Conservation (phyloP, 2,113 vertebrate genomes). For the Petrocephalus zakoni region DNA sequence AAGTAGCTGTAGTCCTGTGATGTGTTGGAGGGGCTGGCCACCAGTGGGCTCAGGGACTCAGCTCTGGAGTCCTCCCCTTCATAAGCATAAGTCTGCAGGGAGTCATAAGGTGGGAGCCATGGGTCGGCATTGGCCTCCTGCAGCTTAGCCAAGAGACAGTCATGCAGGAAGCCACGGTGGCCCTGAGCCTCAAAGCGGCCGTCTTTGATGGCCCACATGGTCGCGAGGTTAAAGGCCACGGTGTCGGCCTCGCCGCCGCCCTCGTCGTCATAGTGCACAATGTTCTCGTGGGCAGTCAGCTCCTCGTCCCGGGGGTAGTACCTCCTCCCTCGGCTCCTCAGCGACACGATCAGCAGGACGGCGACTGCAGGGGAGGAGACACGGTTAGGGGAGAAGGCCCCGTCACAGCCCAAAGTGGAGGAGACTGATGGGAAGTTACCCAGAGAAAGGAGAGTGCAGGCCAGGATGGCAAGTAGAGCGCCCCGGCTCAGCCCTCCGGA, state of each 20-base stretch:
- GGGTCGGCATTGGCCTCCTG: constrained; percentile 2
- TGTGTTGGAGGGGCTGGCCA: neutral
- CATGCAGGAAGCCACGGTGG: neutral
- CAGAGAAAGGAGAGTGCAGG: constrained; percentile 81
- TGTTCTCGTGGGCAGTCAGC: constrained; percentile 89
- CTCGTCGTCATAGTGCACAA: constrained; percentile 89
- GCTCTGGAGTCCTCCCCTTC: constrained; percentile 21
- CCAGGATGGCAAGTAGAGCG: constrained; percentile 84
- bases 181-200: neutral
- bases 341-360: constrained; percentile 73
- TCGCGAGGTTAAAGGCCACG: constrained; percentile 85
- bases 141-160: constrained; percentile 7
- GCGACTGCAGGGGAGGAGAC: neutral
- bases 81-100: constrained; percentile 18
- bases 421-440: constrained; percentile 53
- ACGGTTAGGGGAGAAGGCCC: neutral
- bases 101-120: constrained; percentile 20
- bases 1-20: constrained; percentile 17
- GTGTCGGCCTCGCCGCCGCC: constrained; percentile 93
- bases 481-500: constrained; percentile 79
- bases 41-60: constrained; percentile 20
- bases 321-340: constrained; percentile 77
- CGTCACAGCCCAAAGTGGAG: neutral
- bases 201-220: constrained; percentile 57
- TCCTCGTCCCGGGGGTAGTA: constrained; percentile 76